Evolutionary conservation across 1,140 invertebrate genomes (phyloP).

Genomic region (Zaprionus inermis): DNA sequence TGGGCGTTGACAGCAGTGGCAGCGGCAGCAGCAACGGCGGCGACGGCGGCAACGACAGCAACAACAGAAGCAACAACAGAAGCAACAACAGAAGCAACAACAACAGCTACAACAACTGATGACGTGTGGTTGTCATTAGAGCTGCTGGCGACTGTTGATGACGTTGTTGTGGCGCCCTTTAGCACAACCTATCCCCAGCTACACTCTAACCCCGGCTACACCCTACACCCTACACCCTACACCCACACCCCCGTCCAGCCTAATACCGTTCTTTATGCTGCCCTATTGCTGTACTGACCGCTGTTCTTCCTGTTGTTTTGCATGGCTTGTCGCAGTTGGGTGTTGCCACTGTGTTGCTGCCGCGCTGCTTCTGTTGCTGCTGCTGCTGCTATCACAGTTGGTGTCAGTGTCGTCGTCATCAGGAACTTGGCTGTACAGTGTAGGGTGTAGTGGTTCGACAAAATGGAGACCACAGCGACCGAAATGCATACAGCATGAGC

Average conservation of each 20-base stretch:
- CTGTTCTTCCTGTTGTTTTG: slow-evolving; percentile 62
- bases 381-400: slow-evolving; percentile 27
- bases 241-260: slow-evolving; percentile 2
- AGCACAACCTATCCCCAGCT: background rate
- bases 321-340: slow-evolving; percentile 53
- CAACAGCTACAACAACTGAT: slow-evolving; percentile 54
- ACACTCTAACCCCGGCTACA: background rate
- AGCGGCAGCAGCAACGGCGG: slow-evolving; percentile 7
- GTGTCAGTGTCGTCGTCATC: slow-evolving; percentile 34
- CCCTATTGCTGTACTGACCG: slow-evolving; percentile 31
- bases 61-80: slow-evolving; percentile 40
- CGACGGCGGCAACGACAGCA: slow-evolving; percentile 18
- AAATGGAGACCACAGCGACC: slow-evolving; percentile 67
- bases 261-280: slow-evolving; percentile 31
- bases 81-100: slow-evolving; percentile 28
- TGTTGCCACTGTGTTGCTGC: slow-evolving; percentile 18
- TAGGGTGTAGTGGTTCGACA: slow-evolving; percentile 28
- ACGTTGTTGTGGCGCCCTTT: slow-evolving; percentile 51
- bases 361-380: slow-evolving; percentile 22
- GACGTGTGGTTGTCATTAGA: slow-evolving; percentile 80
- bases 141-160: slow-evolving; percentile 61
- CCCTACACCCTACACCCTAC: no score
- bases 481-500: slow-evolving; percentile 74
- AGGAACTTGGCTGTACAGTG: background rate
- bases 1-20: slow-evolving; percentile 50